Evolutionary conservation across 2,888 invertebrate species (phyloP).

Genomic region (Microplitis deprimator): DNA sequence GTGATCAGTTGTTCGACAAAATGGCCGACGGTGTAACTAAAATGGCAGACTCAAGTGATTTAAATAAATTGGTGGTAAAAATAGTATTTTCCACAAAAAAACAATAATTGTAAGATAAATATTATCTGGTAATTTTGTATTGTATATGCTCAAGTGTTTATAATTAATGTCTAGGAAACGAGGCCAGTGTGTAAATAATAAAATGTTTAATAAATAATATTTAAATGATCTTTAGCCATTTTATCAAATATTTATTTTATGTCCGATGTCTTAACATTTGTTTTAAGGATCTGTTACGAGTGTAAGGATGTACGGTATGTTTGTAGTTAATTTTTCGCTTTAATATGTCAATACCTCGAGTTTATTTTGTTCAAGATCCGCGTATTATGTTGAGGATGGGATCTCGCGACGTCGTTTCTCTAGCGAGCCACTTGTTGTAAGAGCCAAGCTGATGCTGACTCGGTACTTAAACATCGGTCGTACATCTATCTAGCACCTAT

Average conservation of each 20-base stretch:
- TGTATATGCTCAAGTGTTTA: conserved; percentile 27
- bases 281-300: neutral
- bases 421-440: conserved; percentile 7
- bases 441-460: conserved; percentile 38
- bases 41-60: too few species aligned
- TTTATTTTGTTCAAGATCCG: conserved; percentile 6
- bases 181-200: conserved; percentile 40
- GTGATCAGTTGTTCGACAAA: too few species aligned
- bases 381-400: neutral
- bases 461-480: conserved; percentile 48
- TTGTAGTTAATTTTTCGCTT: neutral
- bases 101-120: neutral
- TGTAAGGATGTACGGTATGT: neutral
- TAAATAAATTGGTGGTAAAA: neutral
- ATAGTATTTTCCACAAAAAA: neutral
- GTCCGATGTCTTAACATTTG: neutral
- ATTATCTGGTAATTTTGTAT: conserved; percentile 9
- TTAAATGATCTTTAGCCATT: conserved; percentile 7
- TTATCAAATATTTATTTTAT: conserved; percentile 13
- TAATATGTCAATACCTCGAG: conserved; percentile 1
- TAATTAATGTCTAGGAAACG: conserved; percentile 18
- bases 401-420: neutral
- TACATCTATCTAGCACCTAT: conserved; percentile 44
- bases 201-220: conserved; percentile 30
- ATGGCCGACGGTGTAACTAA: too few species aligned